Evolutionary conservation across 2,797 vertebrate species (phyloP), one percentile per base, ranked within the genome.

Genomic region (Chaetophractus vellerosus): DNA sequence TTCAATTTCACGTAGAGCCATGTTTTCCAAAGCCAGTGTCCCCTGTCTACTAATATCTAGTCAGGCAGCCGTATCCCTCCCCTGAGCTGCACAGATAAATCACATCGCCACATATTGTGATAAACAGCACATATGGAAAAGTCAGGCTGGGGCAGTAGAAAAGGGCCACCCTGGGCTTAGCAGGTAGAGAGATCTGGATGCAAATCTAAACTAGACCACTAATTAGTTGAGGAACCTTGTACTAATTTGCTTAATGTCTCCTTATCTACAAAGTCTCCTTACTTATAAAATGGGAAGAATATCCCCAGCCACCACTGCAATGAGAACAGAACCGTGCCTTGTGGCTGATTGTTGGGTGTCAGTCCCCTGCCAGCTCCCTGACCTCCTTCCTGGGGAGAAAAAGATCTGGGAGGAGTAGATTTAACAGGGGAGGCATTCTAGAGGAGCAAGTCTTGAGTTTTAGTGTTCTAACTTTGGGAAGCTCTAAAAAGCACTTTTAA

Each of bases 1-100:
- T 95, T 83, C 71, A 52, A 64, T 88, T 93, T 94, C 48, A 45
- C 55, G 10, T 33, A 82, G 15, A 94, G 57, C 18, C 52, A 21
- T 33, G n/a, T 88, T 68, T 68, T 93, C 72, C 36, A 78, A 82
- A 92, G 63, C 31, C 48, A 78, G 10, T 33, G 23, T 69, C 5
- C 14, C 71, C 50, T 38, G 74, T 12, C 72, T 36, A 18, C 23
- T 38, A 68, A n/a, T 28, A 50, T 14, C 12, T 23, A n/a, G 28
- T 33, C 36, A 80, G 31, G 18, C 8, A 55, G 78, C 3, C 23
- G 21, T 26, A 50, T 36, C 4, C 31, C 18, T 79, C 18, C 38
- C 1, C 12, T 66, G 6, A 81, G 28, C 64, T 72, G 1, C 5
- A 28, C 24, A 74, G 50, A 76, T 12, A 36, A 59, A 66, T 76